These are phyloP conservation scores for Nerophis lumbriciformis DNA, from an alignment of 2,113 vertebrate species.

Conservation along the genomic window DNA sequence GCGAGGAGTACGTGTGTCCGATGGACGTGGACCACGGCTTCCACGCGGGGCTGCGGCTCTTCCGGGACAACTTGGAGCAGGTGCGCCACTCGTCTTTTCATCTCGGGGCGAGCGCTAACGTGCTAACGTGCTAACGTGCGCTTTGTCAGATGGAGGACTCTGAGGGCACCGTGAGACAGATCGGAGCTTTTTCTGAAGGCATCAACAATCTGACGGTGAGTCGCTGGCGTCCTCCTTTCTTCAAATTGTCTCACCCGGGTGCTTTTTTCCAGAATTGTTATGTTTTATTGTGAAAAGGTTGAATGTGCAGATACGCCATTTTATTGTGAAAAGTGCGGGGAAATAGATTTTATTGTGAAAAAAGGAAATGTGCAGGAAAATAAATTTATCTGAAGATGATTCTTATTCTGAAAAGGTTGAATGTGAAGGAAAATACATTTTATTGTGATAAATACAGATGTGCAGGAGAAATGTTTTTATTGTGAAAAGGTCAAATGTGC, in stretches of 20 bases:
- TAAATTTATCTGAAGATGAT: no score
- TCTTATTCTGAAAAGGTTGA: no score
- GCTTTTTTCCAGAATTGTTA: no score
- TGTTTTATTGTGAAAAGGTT: no score
- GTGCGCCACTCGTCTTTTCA: conserved; percentile 73
- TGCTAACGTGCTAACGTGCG: neutral
- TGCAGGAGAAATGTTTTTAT: no score
- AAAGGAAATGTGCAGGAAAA: no score
- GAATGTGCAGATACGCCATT: no score
- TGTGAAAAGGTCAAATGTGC: no score
- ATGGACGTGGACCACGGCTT: conserved; percentile 85
- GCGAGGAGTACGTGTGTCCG: conserved; percentile 89
- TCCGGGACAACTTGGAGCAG: conserved; percentile 81
- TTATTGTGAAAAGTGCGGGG: no score
- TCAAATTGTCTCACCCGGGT: neutral
- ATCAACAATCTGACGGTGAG: conserved; percentile 97
- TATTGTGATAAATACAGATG: no score
- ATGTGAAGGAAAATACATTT: no score
- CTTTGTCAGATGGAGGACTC: conserved; percentile 89
- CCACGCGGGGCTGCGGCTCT: conserved; percentile 68
- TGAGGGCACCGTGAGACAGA: conserved; percentile 89
- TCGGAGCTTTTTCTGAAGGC: conserved; percentile 91
- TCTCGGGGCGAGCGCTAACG: neutral
- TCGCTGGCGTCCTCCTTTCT: neutral
- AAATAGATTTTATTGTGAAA: no score